These are phyloP conservation scores for Rhimphoctona megacephalus DNA, from an alignment of 2,888 invertebrate species.

Conservation along the genomic window DNA sequence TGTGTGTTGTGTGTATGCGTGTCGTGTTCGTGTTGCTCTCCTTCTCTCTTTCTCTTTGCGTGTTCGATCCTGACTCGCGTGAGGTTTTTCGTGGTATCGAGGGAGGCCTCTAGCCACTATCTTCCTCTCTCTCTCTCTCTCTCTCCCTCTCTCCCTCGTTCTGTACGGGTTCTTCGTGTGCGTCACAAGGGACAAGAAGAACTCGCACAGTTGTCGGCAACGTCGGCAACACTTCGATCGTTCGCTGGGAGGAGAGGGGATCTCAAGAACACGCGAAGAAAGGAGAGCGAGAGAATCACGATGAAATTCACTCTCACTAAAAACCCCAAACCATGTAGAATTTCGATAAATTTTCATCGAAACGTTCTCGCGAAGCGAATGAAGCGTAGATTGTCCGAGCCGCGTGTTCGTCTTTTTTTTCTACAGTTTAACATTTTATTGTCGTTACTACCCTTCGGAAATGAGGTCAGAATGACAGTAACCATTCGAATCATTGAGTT, in stretches of 20 bases:
- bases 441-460: neutral
- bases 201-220: conserved; percentile 2
- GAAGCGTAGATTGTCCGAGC: neutral
- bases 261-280: neutral
- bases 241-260: conserved; percentile 1
- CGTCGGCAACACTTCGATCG: conserved; percentile 17
- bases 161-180: conserved; percentile 28
- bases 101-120: conserved; percentile 15
- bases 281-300: neutral
- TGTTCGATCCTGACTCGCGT: conserved; percentile 33
- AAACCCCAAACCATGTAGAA: neutral
- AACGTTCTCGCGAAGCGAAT: neutral
- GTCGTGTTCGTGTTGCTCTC: conserved; percentile 47
- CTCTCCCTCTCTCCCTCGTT: neutral
- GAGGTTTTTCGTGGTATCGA: conserved; percentile 44
- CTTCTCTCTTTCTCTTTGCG: conserved; percentile 43
- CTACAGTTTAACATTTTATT: conserved; percentile 6
- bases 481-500: neutral
- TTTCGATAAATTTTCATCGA: neutral
- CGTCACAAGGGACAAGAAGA: conserved; percentile 15
- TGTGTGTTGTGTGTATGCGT: conserved; percentile 27
- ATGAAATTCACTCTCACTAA: neutral
- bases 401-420: neutral
- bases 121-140: neutral
- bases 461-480: neutral